Conservation (phyloP, 2,888 invertebrate species). For the Nephrotoma guestfalica region DNA sequence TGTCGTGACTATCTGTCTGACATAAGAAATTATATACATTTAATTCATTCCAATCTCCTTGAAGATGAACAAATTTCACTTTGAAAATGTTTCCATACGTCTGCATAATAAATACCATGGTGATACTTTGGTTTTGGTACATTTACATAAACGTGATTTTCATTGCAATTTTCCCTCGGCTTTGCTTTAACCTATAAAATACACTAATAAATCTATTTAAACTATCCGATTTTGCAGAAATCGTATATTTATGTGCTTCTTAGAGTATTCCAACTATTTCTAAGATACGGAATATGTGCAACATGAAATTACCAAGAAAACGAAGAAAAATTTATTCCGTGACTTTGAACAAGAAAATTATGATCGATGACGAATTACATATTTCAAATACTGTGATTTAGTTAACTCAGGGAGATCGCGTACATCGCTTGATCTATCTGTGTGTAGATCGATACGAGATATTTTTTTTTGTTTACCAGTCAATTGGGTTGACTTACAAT, state of each 20-base stretch:
- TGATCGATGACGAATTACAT: conserved; percentile 4
- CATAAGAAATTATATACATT: not conserved
- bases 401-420: not conserved
- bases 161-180: not conserved
- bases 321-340: not conserved
- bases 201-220: not conserved
- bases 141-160: not conserved
- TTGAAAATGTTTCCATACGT: not conserved
- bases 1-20: not conserved
- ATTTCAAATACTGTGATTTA: not conserved
- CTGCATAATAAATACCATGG: not conserved
- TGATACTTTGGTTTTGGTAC: not conserved
- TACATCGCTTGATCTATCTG: not conserved
- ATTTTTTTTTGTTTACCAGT: not conserved
- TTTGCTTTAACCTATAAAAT: not conserved
- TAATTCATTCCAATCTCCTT: not conserved
- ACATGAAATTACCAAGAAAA: not conserved
- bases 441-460: not conserved
- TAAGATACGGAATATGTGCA: not conserved
- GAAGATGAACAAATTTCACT: not conserved
- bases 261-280: too few relatives aligned
- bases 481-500: not conserved
- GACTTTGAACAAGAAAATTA: not conserved
- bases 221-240: not conserved
- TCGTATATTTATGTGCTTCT: not conserved